Evolutionary conservation across 2,797 vertebrate species (phyloP).

Genomic region (Dendrocincla fuliginosa): DNA sequence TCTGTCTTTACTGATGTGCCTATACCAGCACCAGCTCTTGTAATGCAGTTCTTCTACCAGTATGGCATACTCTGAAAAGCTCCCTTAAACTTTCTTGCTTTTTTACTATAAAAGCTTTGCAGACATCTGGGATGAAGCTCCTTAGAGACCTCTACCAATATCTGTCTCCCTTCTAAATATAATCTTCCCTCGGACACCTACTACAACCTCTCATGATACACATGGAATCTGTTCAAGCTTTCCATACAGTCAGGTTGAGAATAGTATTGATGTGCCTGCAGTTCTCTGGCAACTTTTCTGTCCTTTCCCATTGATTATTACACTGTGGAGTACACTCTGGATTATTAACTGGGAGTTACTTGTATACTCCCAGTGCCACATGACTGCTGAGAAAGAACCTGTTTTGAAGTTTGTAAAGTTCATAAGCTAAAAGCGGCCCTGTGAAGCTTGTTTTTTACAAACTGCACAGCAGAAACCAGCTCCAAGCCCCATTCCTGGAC

Average conservation of each 20-base stretch:
- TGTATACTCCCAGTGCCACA: not conserved
- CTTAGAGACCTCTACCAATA: not conserved
- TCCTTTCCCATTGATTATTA: not conserved
- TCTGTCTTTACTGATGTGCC: accelerated
- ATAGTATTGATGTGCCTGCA: not conserved
- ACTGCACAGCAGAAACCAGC: not conserved
- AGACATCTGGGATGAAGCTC: not conserved
- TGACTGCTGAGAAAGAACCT: not conserved
- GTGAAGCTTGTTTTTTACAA: not conserved
- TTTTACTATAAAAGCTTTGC: not conserved
- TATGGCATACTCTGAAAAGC: not conserved
- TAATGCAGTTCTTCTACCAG: not conserved
- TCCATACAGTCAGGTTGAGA: not conserved
- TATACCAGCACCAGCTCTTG: not conserved
- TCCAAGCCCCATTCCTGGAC: not conserved
- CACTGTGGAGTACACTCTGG: too few species aligned
- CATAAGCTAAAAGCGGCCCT: not conserved
- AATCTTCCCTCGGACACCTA: not conserved
- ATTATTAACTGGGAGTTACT: not conserved
- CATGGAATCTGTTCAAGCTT: not conserved
- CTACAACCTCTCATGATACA: not conserved
- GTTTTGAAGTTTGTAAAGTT: not conserved
- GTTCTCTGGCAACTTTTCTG: not conserved
- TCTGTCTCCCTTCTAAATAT: not conserved
- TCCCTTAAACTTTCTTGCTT: not conserved